These are phyloP conservation scores for Meloidogyne exigua DNA, from an alignment of 1,140 invertebrate species.

Conservation along the genomic window DNA sequence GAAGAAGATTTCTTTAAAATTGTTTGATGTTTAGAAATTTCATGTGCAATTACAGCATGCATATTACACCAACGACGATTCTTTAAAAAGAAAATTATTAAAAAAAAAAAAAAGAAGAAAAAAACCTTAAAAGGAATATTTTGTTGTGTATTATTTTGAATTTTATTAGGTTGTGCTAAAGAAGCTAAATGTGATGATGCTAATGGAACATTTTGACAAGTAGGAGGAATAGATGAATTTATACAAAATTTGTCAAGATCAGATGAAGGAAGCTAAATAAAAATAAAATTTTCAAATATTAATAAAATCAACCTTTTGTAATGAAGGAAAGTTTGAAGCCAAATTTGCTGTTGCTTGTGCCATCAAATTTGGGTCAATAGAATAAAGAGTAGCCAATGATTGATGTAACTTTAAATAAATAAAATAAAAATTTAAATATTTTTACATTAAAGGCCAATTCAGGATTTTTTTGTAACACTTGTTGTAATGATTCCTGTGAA, in stretches of 20 bases:
- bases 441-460: conserved; percentile 23
- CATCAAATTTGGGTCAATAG: conserved; percentile 28
- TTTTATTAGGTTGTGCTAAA: conserved; percentile 4
- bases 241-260: neutral
- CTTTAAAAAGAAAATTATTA: conserved; percentile 11
- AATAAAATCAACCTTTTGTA: neutral
- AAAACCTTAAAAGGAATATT: conserved; percentile 16
- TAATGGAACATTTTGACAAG: neutral
- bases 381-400: conserved; percentile 27
- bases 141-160: neutral
- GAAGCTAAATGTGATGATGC: conserved; percentile 20
- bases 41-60: conserved; percentile 32
- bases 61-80: conserved; percentile 39
- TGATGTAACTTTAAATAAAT: conserved; percentile 27
- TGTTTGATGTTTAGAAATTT: conserved; percentile 31
- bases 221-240: neutral
- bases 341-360: conserved; percentile 8
- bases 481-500: conserved; percentile 8
- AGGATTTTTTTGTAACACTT: conserved; percentile 24
- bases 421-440: neutral
- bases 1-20: neutral
- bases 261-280: neutral
- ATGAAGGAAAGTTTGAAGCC: neutral
- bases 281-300: too few species aligned
- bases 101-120: neutral